Base-by-base conservation (phyloP, 2,797 vertebrate genomes). In the Orestias chungarensis region DNA sequence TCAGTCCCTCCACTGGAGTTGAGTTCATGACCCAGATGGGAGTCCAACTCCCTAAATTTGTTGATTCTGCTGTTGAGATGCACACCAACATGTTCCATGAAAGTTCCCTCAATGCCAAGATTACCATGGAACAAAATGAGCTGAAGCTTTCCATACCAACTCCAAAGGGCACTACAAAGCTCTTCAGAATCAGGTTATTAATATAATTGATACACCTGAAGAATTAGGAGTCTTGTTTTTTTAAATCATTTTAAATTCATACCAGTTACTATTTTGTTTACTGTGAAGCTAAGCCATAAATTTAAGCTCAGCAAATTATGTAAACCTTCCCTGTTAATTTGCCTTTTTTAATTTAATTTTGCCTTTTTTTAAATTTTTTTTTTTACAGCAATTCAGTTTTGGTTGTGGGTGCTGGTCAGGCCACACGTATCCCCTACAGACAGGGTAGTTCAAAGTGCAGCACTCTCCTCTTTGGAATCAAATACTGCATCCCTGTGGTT, bases 51-150 rank as follows among this genome's bases (percentile, higher is more conserved):
- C 97, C 97, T 6, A 93, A 96, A 78, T 96, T 97, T 83, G 85
- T 95, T 23, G 93, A 31, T 70, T 96, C 92, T 6, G 91, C 93
- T 0, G 93, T 98, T 66, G 95, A 97, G 81, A 94, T 97, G 92
- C 95, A 94, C 84, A 95, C 95, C 74, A 96, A 93, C 82, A 77
- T 99, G 57, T 97, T 96, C 88, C 96, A 97, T 4, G 96, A 99
- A 86, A 97, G 96, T 47, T 88, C 92, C 29, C 80, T 97, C 70
- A 95, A 96, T 81, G 95, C 94, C 25, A 94, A 86, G 44, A 46
- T 97, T 74, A 89, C 85, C 78, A 73, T 95, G 80, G 95, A 89
- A 46, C 62, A 90, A 17, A 91, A 90, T 59, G 91, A 96, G 57
- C 68, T 98, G 79, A 97, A 96, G 85, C 87, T 99, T 70, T 92